Conservation (phyloP, 2,888 invertebrate genomes). For the Protophormia terraenovae region DNA sequence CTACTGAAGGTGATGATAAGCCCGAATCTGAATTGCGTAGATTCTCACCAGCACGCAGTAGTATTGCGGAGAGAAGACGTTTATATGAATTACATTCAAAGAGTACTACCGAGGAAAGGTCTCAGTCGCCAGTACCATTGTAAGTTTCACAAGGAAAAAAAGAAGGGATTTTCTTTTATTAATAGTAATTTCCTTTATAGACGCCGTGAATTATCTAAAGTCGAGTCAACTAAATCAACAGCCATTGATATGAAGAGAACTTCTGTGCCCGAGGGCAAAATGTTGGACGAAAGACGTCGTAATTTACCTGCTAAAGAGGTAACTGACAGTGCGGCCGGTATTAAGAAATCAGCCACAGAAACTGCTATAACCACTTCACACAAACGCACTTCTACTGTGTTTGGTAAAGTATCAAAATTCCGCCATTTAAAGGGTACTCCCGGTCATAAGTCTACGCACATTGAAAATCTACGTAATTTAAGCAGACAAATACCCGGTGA, state of each 20-base stretch:
- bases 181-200: constrained; percentile 77
- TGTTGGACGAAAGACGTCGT: constrained; percentile 77
- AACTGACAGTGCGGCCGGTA: constrained; percentile 75
- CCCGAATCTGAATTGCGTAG: constrained; percentile 83
- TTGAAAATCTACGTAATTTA: constrained; percentile 94
- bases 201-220: constrained; percentile 84
- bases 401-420: constrained; percentile 95
- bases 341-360: constrained; percentile 82
- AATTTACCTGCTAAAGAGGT: constrained; percentile 63
- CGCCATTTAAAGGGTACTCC: constrained; percentile 95
- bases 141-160: constrained; percentile 78
- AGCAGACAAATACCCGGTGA: constrained; percentile 96
- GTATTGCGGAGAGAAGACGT: constrained; percentile 89
- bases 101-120: constrained; percentile 86
- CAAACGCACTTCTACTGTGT: constrained; percentile 92
- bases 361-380: constrained; percentile 84
- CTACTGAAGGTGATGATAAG: constrained; percentile 83
- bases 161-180: background rate
- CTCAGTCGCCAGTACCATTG: constrained; percentile 88
- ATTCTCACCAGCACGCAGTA: constrained; percentile 85
- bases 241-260: constrained; percentile 76
- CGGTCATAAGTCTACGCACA: constrained; percentile 93
- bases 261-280: constrained; percentile 79
- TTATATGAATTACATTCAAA: constrained; percentile 90
- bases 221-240: constrained; percentile 75